Conservation (phyloP, 1,140 invertebrate species). For the Bombus sibiricus region DNA sequence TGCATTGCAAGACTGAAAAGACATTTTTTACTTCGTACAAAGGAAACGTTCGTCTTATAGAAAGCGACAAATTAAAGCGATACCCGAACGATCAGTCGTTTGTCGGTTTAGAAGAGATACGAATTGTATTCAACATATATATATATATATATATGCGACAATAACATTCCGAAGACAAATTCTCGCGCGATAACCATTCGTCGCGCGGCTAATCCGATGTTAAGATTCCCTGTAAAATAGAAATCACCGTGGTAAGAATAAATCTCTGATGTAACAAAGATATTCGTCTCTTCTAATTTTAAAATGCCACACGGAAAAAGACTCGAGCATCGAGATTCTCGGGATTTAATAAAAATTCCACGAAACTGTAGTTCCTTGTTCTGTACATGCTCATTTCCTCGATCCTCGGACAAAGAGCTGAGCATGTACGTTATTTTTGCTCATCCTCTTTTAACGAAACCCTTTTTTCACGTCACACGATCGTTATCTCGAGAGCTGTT, state of each 20-base stretch:
- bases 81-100: neutral
- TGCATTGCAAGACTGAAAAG: too few species aligned
- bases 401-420: too few species aligned
- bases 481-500: neutral
- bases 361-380: neutral
- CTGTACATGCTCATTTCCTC: neutral
- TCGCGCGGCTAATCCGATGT: neutral
- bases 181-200: neutral
- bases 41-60: neutral
- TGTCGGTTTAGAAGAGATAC: neutral
- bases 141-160: too few species aligned
- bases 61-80: neutral
- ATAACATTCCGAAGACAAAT: neutral
- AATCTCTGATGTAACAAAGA: neutral
- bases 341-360: conserved; percentile 40
- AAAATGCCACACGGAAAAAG: neutral
- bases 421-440: neutral
- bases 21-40: neutral
- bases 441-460: neutral
- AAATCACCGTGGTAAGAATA: neutral
- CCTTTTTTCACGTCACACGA: neutral
- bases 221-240: neutral
- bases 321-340: neutral
- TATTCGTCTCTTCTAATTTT: neutral
- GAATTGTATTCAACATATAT: neutral